Conservation (phyloP, 2,888 invertebrate species). For the Morinoia aosen region DNA sequence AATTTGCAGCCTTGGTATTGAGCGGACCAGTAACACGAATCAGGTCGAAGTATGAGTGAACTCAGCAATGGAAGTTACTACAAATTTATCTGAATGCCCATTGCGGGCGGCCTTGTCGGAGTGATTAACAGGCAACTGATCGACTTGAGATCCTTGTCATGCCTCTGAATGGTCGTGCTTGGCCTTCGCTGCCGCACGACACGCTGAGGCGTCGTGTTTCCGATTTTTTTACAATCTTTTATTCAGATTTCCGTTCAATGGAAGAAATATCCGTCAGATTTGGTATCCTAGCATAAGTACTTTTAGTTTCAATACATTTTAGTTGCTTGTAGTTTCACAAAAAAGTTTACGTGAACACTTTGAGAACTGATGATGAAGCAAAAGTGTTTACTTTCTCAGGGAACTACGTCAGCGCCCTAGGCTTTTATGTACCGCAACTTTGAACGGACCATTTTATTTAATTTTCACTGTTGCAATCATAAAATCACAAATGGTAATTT, state of each 20-base stretch:
- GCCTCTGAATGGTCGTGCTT: not conserved
- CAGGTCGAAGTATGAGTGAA: not conserved
- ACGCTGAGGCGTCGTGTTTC: not conserved
- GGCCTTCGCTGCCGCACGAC: not conserved
- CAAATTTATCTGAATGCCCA: not conserved
- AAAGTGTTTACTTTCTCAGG: too few species aligned
- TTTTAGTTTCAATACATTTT: too few species aligned
- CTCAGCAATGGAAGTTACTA: not conserved
- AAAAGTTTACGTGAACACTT: too few species aligned
- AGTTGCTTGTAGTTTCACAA: too few species aligned
- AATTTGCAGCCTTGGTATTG: not conserved
- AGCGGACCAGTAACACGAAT: not conserved
- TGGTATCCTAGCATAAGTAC: too few species aligned
- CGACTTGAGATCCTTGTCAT: not conserved
- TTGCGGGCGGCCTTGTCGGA: not conserved
- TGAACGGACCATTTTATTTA: not conserved
- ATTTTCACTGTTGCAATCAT: not conserved
- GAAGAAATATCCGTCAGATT: too few species aligned
- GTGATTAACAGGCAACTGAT: constrained; percentile 21
- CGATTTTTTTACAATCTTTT: not conserved
- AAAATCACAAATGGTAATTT: not conserved
- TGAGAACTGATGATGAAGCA: too few species aligned
- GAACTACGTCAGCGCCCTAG: not conserved
- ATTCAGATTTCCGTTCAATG: not conserved
- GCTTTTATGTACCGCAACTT: not conserved